Evolutionary conservation across 35 echinoderm and acorn worm species (phyloP), one percentile per base, ranked within the genome.

Genomic region (Chiridota heheva): DNA sequence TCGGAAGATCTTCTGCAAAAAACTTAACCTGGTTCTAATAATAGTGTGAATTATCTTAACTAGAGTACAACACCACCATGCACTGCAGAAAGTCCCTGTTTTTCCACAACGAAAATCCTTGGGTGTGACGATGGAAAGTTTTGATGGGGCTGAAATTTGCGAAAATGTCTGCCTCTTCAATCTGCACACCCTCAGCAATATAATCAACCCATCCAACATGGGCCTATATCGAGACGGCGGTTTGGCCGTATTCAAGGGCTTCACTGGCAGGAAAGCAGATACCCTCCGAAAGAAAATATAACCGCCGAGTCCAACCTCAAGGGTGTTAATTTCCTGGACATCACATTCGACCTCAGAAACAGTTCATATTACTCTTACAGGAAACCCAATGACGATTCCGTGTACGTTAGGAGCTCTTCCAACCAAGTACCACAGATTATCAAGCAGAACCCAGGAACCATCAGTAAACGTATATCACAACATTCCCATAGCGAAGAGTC

Each of bases 81-180:
- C 64, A 84, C 47, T 70, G 30, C 42, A 15, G 64, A 24, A 84
- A 84, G 33, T 84, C 81, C 20, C 45, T 84, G 2, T 67, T 84
- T 8, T 84, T 84, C 29, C 35, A 44, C 35, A 36, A 70, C 28
- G 45, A 55, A 16, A 84, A 72, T 36, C 42, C 44, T 2, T 84
- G 81, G 81, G 43, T 72, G 69, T 72, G n/a, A 72, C 69, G 16
- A 42, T 72, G 69, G 69, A 22, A 32, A 44, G 18, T 47, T 72
- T 72, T 26, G 7, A 72, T 33, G 69, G 69, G 43, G 69, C 69
- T 3, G 69, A 72, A 32, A 10, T 0, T 22, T 44, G 43, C 17
- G 38, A 72, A 36, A 67, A 67, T 36, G 63, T 67, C 6, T 28
- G 63, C 25, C 34, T 67, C 4, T 67, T 67, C 26, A 67, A 35